Evolutionary conservation across 2,888 invertebrate genomes (phyloP).

Genomic region (Baccha elongata): DNA sequence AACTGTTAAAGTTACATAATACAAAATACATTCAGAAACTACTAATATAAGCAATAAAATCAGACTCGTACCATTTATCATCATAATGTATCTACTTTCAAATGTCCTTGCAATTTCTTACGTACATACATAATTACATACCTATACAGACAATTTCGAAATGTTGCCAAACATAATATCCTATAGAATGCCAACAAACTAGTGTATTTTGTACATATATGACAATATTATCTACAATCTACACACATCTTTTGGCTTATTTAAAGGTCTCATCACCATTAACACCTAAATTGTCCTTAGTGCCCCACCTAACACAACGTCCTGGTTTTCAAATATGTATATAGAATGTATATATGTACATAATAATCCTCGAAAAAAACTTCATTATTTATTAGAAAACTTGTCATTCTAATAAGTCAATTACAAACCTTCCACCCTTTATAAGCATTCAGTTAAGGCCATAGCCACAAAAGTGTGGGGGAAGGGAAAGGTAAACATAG

Average conservation of each 20-base stretch:
- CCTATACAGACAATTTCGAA: constrained; percentile 42
- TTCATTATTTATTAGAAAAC: constrained; percentile 17
- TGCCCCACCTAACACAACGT: too few species aligned
- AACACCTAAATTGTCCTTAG: too few species aligned
- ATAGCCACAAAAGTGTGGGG: constrained; percentile 63
- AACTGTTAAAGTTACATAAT: neutral
- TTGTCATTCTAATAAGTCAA: constrained; percentile 13
- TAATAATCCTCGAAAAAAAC: constrained; percentile 3
- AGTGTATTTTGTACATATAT: too few species aligned
- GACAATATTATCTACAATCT: constrained; percentile 35
- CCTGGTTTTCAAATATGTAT: too few species aligned
- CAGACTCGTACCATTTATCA: constrained; percentile 44
- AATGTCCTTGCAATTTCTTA: constrained; percentile 23
- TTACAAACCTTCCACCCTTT: constrained; percentile 20
- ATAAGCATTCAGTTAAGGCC: constrained; percentile 61
- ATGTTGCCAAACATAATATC: constrained; percentile 60
- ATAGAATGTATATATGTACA: too few species aligned
- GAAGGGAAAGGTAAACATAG: constrained; percentile 50
- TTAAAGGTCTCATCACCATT: neutral
- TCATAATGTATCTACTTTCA: constrained; percentile 29
- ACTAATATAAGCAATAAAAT: constrained; percentile 61
- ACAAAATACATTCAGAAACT: constrained; percentile 38
- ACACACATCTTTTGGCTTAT: constrained; percentile 22
- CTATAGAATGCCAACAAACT: constrained; percentile 54
- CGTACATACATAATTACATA: neutral